Conservation (phyloP, 37 sponge, comb jelly and placozoan species). For the Spongilla lacustris region DNA sequence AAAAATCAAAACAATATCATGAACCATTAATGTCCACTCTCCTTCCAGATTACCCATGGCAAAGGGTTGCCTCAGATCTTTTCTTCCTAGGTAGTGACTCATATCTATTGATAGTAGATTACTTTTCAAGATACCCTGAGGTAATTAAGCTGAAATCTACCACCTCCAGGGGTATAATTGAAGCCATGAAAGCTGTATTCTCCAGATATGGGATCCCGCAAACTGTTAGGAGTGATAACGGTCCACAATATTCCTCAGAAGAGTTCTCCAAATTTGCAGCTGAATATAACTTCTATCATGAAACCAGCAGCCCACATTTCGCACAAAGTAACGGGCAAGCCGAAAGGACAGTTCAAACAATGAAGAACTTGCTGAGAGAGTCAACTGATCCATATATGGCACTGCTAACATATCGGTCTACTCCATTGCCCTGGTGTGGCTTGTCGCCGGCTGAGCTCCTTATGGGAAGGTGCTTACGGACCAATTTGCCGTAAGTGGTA, state of each 20-base stretch:
- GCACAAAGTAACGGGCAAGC: slow-evolving; percentile 11
- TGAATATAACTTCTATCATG: slow-evolving; percentile 2
- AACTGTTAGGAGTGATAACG: neutral
- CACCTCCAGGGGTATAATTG: slow-evolving; percentile 22
- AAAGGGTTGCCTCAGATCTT: slow-evolving; percentile 39
- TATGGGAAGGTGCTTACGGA: neutral
- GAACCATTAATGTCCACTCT: too few species aligned
- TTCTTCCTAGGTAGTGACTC: slow-evolving; percentile 21
- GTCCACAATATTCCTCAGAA: slow-evolving; percentile 5
- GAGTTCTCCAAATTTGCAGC: slow-evolving; percentile 15
- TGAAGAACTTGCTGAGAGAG: slow-evolving; percentile 17
- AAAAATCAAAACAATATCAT: neutral
- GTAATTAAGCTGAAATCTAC: slow-evolving; percentile 35
- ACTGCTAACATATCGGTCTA: slow-evolving; percentile 18
- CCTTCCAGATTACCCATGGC: slow-evolving; percentile 41
- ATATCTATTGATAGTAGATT: slow-evolving; percentile 39
- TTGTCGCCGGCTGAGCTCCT: slow-evolving; percentile 6
- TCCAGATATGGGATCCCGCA: neutral
- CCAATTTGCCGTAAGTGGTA: neutral
- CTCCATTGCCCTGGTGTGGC: slow-evolving; percentile 14
- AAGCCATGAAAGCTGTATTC: slow-evolving; percentile 1
- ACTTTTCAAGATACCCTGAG: slow-evolving; percentile 49
- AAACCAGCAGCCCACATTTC: slow-evolving; percentile 13
- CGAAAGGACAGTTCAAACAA: slow-evolving; percentile 8
- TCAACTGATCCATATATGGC: slow-evolving; percentile 12